Evolutionary conservation across 2,888 invertebrate genomes (phyloP).

Genomic region (Nomada hirtipes): DNA sequence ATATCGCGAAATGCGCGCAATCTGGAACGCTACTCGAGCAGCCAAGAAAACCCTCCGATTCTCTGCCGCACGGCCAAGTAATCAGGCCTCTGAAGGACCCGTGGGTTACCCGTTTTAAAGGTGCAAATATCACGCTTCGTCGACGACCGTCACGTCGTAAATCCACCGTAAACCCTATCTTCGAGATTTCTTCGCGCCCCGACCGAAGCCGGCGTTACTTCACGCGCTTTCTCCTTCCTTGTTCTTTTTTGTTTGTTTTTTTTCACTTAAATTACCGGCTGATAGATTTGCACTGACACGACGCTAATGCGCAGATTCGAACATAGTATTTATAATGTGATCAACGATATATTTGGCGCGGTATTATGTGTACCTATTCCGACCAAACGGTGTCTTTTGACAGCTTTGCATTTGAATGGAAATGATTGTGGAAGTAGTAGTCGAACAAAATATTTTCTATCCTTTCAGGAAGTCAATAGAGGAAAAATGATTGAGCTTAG

Average conservation of each 20-base stretch:
- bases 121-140: constrained; percentile 62
- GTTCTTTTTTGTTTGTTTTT: not conserved
- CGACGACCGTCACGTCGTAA: constrained; percentile 57
- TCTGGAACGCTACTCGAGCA: constrained; percentile 41
- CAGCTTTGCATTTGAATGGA: no score
- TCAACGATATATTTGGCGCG: no score
- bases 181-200: constrained; percentile 42
- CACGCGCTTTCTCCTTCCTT: not conserved
- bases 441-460: no score
- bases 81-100: constrained; percentile 33
- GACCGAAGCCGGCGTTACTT: not conserved
- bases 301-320: not conserved
- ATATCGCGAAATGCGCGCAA: constrained; percentile 65
- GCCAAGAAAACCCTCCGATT: constrained; percentile 51
- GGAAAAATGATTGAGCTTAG: no score
- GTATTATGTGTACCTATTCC: no score
- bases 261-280: not conserved
- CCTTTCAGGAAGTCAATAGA: no score
- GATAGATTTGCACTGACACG: no score
- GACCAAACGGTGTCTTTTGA: no score
- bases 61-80: constrained; percentile 35
- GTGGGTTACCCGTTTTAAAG: constrained; percentile 63
- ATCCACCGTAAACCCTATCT: constrained; percentile 60
- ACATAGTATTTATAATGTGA: not conserved
- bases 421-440: no score